Evolutionary conservation across 2,113 vertebrate genomes (phyloP).

Genomic region (Dunckerocampus dactyliophorus): DNA sequence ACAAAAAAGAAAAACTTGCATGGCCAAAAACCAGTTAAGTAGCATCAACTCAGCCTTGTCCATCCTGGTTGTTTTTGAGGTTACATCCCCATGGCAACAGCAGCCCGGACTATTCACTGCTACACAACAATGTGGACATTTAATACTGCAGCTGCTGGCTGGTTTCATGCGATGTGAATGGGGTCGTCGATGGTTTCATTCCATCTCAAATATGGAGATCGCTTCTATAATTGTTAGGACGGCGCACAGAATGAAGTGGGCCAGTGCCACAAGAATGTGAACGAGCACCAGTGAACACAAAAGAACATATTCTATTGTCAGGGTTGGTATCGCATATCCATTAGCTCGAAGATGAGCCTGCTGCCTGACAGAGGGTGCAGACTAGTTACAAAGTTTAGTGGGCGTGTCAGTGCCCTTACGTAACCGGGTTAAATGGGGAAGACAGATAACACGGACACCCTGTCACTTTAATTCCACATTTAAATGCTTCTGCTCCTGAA

Average conservation of each 20-base stretch:
- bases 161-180: slow-evolving; percentile 56
- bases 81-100: slow-evolving; percentile 54
- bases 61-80: slow-evolving; percentile 40
- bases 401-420: neutral
- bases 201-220: slow-evolving; percentile 47
- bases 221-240: slow-evolving; percentile 24
- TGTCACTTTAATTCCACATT: neutral
- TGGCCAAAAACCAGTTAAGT: neutral
- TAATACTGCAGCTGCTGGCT: slow-evolving; percentile 61
- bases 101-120: slow-evolving; percentile 43
- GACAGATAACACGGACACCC: neutral
- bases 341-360: neutral
- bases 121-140: slow-evolving; percentile 64
- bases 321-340: neutral
- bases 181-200: slow-evolving; percentile 44
- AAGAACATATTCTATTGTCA: neutral
- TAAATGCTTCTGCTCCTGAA: neutral
- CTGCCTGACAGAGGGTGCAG: neutral
- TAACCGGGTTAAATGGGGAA: neutral
- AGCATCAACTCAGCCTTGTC: slow-evolving; percentile 15
- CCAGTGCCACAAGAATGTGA: slow-evolving; percentile 15
- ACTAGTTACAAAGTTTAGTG: slow-evolving; percentile 2
- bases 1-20: neutral
- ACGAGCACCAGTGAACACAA: slow-evolving; percentile 1
- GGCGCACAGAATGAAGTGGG: slow-evolving; percentile 8